These are phyloP conservation scores for Cygnus atratus DNA, from an alignment of 2,113 vertebrate species.

Conservation along the genomic window DNA sequence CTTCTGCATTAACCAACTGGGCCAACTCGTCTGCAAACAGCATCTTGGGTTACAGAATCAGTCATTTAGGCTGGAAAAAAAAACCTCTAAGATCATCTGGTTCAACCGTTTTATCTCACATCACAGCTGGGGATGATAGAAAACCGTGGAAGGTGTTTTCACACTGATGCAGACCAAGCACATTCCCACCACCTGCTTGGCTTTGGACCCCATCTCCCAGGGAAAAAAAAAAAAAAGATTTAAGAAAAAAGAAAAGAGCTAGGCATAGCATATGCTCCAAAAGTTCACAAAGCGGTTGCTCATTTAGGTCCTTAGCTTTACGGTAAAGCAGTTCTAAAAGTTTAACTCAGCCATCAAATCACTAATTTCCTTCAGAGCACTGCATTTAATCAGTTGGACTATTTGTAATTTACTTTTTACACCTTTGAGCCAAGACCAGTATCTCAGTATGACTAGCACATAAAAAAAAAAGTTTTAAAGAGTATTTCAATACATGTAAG, in stretches of 20 bases:
- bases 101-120: background rate
- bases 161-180: background rate
- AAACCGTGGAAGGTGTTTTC: background rate
- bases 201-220: background rate
- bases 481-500: background rate
- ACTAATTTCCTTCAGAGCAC: background rate
- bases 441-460: background rate
- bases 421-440: background rate
- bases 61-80: too few species aligned
- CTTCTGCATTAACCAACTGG: background rate
- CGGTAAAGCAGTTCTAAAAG: background rate
- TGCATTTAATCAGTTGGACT: background rate
- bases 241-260: background rate
- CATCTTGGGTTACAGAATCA: background rate
- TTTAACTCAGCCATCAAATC: background rate
- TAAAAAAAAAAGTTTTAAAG: background rate
- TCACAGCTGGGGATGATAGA: background rate
- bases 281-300: background rate
- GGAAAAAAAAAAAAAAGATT: background rate
- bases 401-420: background rate
- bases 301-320: background rate
- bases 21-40: background rate
- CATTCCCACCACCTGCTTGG: background rate
- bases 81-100: too few species aligned
- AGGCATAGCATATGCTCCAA: background rate